Evolutionary conservation across 2,797 vertebrate species (phyloP).

Genomic region (Pagetopsis macropterus): DNA sequence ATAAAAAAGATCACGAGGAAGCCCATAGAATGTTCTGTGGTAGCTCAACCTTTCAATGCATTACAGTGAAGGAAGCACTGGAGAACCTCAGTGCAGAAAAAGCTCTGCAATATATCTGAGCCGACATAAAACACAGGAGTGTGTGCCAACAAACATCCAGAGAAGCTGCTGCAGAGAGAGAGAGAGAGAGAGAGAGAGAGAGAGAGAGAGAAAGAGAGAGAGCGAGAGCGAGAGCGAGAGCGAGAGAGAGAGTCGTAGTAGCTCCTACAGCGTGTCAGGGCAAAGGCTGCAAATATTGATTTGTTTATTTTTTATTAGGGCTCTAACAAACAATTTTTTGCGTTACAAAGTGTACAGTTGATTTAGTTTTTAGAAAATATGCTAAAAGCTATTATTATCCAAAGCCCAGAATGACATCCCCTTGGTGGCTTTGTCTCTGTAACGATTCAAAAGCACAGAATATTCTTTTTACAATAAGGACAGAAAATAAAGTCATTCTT

Average conservation of each 20-base stretch:
- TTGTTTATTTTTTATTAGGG: background rate
- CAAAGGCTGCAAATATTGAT: constrained; percentile 1
- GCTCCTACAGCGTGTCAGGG: constrained; percentile 2
- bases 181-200: too few species aligned
- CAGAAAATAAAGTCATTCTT: background rate
- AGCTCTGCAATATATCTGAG: constrained; percentile 33
- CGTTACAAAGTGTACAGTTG: background rate
- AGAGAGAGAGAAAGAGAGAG: background rate
- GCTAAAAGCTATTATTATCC: too few species aligned
- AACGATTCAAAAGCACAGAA: background rate
- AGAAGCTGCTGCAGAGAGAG: constrained; percentile 24
- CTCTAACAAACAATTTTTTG: background rate
- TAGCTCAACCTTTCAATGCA: constrained; percentile 30
- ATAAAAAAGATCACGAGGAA: constrained; percentile 35
- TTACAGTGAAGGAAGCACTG: constrained; percentile 22
- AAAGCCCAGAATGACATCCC: background rate
- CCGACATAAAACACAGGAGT: constrained; percentile 45
- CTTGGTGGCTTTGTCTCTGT: background rate
- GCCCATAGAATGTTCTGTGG: constrained; percentile 20
- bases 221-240: too few species aligned
- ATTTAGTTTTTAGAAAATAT: background rate
- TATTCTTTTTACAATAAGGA: background rate
- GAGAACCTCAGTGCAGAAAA: constrained; percentile 19
- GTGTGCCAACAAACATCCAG: constrained; percentile 26
- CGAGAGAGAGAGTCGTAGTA: too few species aligned